phyloP scores from a whole-genome alignment of 2,113 vertebrate species.

The Hypomesus transpacificus region DNA sequence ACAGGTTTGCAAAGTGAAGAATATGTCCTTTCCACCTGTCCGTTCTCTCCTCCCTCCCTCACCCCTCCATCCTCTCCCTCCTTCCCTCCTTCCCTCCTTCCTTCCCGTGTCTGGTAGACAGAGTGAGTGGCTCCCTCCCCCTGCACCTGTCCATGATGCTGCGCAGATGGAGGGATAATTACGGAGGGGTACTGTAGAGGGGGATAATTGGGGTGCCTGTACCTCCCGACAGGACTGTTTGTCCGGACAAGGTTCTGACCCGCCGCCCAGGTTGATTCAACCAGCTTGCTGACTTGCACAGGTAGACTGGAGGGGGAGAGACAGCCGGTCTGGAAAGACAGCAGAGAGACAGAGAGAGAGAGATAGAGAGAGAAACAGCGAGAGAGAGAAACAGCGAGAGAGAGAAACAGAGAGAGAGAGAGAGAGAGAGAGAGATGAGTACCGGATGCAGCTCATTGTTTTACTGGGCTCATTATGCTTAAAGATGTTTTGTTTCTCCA shows the following conservation, averaged over 20 bases:
- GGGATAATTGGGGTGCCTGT: conserved; percentile 64
- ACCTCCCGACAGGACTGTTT: conserved; percentile 51
- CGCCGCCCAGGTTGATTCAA: conserved; percentile 61
- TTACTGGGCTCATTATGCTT: too few species aligned
- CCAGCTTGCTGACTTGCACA: conserved; percentile 24
- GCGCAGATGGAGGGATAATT: conserved; percentile 65
- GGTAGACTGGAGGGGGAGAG: conserved; percentile 15
- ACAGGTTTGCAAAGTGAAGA: too few species aligned
- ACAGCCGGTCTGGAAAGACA: not conserved
- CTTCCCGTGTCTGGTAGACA: conserved; percentile 21
- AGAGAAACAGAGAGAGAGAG: conserved; percentile 35
- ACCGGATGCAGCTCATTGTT: not conserved
- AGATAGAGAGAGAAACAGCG: conserved; percentile 13
- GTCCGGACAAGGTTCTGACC: conserved; percentile 60
- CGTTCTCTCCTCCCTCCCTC: not conserved
- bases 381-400: conserved; percentile 31
- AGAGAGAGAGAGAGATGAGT: conserved; percentile 20
- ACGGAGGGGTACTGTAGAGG: conserved; percentile 56
- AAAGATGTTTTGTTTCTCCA: too few species aligned
- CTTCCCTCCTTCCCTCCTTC: not conserved
- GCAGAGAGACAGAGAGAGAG: conserved; percentile 36
- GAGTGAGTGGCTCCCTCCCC: conserved; percentile 38
- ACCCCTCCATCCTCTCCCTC: not conserved
- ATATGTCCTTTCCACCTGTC: too few species aligned
- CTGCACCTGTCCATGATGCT: conserved; percentile 54